Evolutionary conservation across 2,888 invertebrate species (phyloP).

Genomic region (Aspidiotus destructor): DNA sequence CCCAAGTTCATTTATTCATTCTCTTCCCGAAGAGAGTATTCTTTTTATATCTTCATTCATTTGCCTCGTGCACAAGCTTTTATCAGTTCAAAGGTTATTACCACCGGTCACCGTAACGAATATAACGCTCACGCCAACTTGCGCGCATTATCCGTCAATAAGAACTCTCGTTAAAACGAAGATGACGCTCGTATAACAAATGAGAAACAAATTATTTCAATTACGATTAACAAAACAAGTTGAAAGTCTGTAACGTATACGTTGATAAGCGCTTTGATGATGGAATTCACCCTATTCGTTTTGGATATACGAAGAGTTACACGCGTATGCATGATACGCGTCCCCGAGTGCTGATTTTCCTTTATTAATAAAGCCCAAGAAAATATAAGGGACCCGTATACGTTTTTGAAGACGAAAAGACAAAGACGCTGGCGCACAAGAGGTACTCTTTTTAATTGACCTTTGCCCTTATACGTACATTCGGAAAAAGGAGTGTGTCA

Average conservation of each 20-base stretch:
- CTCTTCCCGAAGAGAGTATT: too few species aligned
- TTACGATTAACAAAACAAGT: not conserved
- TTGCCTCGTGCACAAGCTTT: too few species aligned
- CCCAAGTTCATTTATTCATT: too few species aligned
- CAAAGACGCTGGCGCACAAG: not conserved
- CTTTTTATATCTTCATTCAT: too few species aligned
- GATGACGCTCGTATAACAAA: not conserved
- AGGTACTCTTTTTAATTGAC: constrained; percentile 28
- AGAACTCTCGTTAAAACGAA: too few species aligned
- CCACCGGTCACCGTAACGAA: not conserved
- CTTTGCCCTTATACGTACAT: constrained; percentile 26
- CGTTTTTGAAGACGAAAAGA: not conserved
- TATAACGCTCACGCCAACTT: not conserved
- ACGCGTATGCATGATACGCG: not conserved
- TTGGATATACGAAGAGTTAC: not conserved
- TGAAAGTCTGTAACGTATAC: not conserved
- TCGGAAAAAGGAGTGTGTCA: constrained; percentile 8
- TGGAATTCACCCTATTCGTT: not conserved
- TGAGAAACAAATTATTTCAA: constrained; percentile 1
- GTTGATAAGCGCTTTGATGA: not conserved
- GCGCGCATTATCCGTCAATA: not conserved
- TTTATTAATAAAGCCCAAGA: not conserved
- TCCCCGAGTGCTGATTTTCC: not conserved
- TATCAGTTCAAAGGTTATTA: too few species aligned
- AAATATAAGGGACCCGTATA: not conserved